Conservation (phyloP, 2,113 vertebrate species). For the Rhinopomastus cyanomelas region DNA sequence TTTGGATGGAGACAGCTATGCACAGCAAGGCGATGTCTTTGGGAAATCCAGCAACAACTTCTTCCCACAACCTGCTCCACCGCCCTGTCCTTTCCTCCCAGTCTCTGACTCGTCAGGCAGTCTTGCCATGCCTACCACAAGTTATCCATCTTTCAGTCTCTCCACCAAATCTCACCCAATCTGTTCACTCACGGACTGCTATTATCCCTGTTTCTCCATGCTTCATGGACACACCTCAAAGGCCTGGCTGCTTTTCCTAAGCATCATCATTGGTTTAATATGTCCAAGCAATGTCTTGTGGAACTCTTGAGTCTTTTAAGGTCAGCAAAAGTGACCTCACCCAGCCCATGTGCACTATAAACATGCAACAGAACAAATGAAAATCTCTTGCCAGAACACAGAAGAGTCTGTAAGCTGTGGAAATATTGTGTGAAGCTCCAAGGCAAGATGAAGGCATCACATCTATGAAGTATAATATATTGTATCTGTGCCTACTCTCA, state of each 20-base stretch:
- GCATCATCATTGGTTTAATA: not conserved
- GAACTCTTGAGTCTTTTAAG: not conserved
- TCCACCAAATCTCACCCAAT: constrained; percentile 6
- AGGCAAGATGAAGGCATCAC: not conserved
- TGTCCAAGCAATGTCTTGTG: not conserved
- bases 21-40: constrained; percentile 42
- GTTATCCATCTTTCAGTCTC: constrained; percentile 30
- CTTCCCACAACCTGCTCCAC: constrained; percentile 60
- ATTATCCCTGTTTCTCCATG: not conserved
- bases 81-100: constrained; percentile 27
- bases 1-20: not conserved
- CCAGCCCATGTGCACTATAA: not conserved
- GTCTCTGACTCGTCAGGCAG: not conserved
- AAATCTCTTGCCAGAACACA: not conserved
- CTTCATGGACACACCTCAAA: not conserved
- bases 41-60: constrained; percentile 36
- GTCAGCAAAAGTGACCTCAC: not conserved
- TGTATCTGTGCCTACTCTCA: not conserved
- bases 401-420: not conserved
- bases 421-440: not conserved
- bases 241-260: not conserved
- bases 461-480: not conserved
- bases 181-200: not conserved
- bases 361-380: not conserved
- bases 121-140: not conserved